Evolutionary conservation across 2,888 invertebrate species (phyloP), one percentile per base, ranked within the genome.

Genomic region (Quadroppia sp.): DNA sequence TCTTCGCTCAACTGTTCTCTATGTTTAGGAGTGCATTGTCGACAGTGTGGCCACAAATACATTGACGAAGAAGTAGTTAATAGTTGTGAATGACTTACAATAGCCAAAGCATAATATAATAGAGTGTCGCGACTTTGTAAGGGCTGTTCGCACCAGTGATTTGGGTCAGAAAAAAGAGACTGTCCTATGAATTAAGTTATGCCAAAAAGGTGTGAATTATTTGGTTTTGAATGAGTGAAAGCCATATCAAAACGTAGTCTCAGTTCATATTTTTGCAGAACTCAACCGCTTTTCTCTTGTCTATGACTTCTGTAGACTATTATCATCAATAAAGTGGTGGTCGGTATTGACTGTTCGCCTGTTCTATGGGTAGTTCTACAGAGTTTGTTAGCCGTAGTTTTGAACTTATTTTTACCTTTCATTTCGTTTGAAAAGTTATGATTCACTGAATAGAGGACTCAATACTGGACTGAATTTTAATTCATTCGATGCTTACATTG

Each of bases 101-200:
- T 69, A 69, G 42, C 36, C 17, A 64, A 69, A 69, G 69, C 69
- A 69, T 69, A 69, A 69, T 69, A 69, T 69, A 69, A 69, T 69
- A 69, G 45, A 69, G 69, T 69, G 42, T 42, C 40, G 42, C 69
- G 69, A 42, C 45, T 69, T 69, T 42, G 25, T 42, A 36, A 42
- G 45, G 69, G 45, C 28, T 69, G 17, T 69, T 69, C 69, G 45
- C 69, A 69, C 28, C 69, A 69, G n/a, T 69, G 69, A 42, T 69
- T 64, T 69, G 36, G 69, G 69, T 69, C 69, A 69, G 36, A 36
- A 64, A 64, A 64, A 64, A 64, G 20, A 20, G 61, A 32, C 61
- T 64, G 36, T 64, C 61, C 61, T 45, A 32, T 69, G 69, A 42
- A 69, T 69, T 69, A 69, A 69, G 45, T 69, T 69, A 42, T 69